Evolutionary conservation across 2,888 invertebrate genomes (phyloP).

Genomic region (Limenitis arthemis): DNA sequence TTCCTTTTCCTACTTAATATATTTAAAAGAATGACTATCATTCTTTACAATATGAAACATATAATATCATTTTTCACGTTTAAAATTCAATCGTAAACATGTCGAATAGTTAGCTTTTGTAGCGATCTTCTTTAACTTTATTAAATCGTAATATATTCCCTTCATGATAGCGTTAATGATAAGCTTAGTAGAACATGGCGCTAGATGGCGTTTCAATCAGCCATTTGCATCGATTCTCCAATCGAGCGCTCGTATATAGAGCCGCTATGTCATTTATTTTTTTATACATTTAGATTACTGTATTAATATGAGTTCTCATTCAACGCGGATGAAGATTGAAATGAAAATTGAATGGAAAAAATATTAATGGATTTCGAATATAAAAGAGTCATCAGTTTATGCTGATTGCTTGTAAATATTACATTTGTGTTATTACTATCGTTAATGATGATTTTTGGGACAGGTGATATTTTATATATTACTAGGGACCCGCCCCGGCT

Average conservation of each 20-base stretch:
- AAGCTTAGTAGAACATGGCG: slow-evolving; percentile 18
- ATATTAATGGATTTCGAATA: slow-evolving; percentile 8
- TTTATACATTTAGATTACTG: slow-evolving; percentile 26
- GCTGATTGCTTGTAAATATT: background rate
- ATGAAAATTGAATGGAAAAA: slow-evolving; percentile 10
- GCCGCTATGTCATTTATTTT: slow-evolving; percentile 26
- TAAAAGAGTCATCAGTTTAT: slow-evolving; percentile 7
- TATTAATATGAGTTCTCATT: slow-evolving; percentile 14
- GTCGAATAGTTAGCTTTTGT: too few species aligned
- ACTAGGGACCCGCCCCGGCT: too few species aligned
- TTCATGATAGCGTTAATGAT: background rate
- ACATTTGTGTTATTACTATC: background rate
- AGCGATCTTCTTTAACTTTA: too few species aligned
- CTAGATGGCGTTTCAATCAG: slow-evolving; percentile 40
- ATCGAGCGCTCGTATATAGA: slow-evolving; percentile 22
- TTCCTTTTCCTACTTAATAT: too few species aligned
- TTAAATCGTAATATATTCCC: too few species aligned
- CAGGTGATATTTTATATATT: background rate
- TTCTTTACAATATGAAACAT: too few species aligned
- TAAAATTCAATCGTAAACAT: too few species aligned
- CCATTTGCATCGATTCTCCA: slow-evolving; percentile 31
- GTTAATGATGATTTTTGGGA: background rate
- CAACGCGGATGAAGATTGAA: slow-evolving; percentile 10
- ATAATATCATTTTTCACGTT: too few species aligned
- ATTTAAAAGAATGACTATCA: too few species aligned